Base-by-base conservation (phyloP, 2,113 vertebrate genomes). In the Syngnathoides biaculeatus region DNA sequence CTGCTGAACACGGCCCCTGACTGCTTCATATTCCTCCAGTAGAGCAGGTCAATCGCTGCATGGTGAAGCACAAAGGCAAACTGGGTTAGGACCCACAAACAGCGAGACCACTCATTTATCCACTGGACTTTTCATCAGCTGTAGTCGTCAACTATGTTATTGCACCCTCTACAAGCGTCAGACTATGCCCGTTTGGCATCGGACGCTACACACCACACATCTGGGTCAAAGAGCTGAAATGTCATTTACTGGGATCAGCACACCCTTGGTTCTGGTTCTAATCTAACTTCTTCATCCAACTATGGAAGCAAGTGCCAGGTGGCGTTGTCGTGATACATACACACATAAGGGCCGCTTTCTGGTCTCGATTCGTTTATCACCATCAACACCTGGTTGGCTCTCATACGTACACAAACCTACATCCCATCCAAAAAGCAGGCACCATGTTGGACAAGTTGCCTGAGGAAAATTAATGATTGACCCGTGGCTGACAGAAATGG, bases 21-120 rank as follows among this genome's bases (percentile, higher is more conserved):
- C 91, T 97, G 95, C 92, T 96, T 98, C 89, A 98, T 89, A 83
- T 99, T 96, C 69, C 94, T 94, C 97, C 97, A 99, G 91, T 98
- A 98, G 71, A 99, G 92, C 87, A 99, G 92, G 89, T 98, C 97
- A 43, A 98, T 93, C 42, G 94, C 97, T 99, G 74, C 79, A 63
- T 1, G 65, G 75, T 83, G 56, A 75, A 75, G 30, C 68, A 73
- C 45, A 67, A 42, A 71, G 65, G 68, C 42, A 81, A 60, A 65
- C n/a, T 24, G 12, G 50, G 60, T 79, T 66, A 78, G 69, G n/a
- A 72, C 42, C 65, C 38, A 14, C 27, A 60, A 43, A 38, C 27
- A 0, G 64, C 47, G 59, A 5, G 30, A 35, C 30, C 30, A 8
- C 7, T 48, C 11, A 9, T 57, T 57, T 6, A 27, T 5, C 8